A percentile compares a stretch with the other conserved stretches of the same genome.
Evolutionary conservation across 2,113 vertebrate genomes (phyloP).

Genomic region (Takifugu bimaculatus): DNA sequence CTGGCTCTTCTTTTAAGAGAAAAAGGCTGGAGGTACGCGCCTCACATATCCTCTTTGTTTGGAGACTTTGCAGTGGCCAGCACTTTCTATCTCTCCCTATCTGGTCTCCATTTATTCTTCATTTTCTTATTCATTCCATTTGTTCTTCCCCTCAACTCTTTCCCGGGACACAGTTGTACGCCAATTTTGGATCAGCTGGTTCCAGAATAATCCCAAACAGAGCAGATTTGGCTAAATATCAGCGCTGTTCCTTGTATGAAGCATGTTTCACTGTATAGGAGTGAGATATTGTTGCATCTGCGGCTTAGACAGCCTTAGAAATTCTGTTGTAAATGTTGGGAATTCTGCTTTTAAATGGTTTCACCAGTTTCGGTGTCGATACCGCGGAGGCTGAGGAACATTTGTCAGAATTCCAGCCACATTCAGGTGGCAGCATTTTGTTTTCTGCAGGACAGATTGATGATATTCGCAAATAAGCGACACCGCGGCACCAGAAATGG

Average conservation of each 20-base stretch:
- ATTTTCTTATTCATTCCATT: constrained; percentile 73
- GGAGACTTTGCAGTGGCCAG: constrained; percentile 79
- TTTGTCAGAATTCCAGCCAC: no score
- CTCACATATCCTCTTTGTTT: constrained; percentile 78
- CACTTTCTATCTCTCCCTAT: constrained; percentile 75
- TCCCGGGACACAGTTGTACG: constrained; percentile 56
- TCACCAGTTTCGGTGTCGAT: no score
- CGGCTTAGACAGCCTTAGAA: constrained; percentile 6
- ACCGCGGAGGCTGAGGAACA: no score
- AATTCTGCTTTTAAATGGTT: not conserved
- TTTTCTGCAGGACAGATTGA: no score
- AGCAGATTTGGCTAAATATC: constrained; percentile 54
- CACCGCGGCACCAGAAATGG: no score
- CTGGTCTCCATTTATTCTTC: constrained; percentile 66
- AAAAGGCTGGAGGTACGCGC: constrained; percentile 76
- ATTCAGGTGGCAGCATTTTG: no score
- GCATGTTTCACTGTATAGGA: constrained; percentile 30
- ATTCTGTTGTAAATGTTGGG: constrained; percentile 1
- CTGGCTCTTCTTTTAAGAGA: constrained; percentile 74
- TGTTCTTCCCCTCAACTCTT: constrained; percentile 66
- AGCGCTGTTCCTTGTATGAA: constrained; percentile 49
- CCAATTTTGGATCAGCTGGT: constrained; percentile 69
- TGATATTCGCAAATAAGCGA: no score
- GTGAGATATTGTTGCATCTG: constrained; percentile 26
- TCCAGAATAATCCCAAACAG: constrained; percentile 64